Percentiles rank a stretch among this genome's conserved stretches.
These are phyloP conservation scores for Astropecten irregularis DNA, from an alignment of 53 echinoderm and acorn worm species.

Conservation along the genomic window DNA sequence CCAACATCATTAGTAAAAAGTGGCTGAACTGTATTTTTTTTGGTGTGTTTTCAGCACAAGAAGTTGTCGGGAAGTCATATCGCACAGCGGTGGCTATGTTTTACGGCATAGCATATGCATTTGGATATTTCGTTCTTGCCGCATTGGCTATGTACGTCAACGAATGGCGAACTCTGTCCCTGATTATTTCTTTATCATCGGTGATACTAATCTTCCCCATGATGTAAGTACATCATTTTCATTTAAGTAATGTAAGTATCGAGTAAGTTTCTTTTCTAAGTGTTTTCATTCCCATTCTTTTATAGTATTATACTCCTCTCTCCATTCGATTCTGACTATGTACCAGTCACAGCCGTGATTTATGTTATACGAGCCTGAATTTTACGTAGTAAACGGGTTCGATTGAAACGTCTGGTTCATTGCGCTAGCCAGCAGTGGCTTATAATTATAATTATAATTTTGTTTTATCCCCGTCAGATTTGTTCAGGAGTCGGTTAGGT, in stretches of 20 bases:
- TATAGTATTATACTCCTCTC: too few species aligned
- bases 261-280: too few species aligned
- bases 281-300: too few species aligned
- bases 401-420: too few species aligned
- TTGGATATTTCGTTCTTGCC: conserved; percentile 74
- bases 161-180: conserved; percentile 71
- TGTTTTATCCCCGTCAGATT: conserved; percentile 2
- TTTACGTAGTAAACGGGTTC: too few species aligned
- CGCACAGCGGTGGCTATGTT: conserved; percentile 60
- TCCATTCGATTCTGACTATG: too few species aligned
- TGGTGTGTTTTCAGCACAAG: conserved; percentile 47
- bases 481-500: conserved; percentile 27
- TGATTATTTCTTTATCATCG: conserved; percentile 57
- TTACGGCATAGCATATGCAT: conserved; percentile 54
- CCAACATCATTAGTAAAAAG: too few species aligned
- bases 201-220: conserved; percentile 57
- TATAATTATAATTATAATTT: too few species aligned
- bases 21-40: background rate
- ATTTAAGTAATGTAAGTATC: too few species aligned
- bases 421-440: too few species aligned
- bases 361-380: too few species aligned
- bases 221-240: background rate
- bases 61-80: conserved; percentile 77
- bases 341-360: too few species aligned
- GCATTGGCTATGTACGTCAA: conserved; percentile 69